These are phyloP conservation scores for Stratiomys singularior DNA, from an alignment of 2,888 invertebrate genomes.

Conservation along the genomic window DNA sequence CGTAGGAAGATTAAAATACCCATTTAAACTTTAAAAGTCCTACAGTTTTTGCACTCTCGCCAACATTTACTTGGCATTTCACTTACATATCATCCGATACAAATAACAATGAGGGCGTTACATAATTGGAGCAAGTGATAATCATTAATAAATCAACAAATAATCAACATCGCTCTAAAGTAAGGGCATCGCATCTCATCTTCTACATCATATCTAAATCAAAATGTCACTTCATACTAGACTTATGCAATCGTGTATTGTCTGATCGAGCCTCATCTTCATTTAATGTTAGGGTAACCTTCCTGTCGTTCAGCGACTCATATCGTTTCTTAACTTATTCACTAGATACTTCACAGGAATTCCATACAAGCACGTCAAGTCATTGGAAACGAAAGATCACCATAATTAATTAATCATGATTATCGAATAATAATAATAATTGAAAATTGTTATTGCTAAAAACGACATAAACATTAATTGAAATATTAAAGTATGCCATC, in stretches of 20 bases:
- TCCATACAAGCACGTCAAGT: background rate
- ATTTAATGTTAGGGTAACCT: background rate
- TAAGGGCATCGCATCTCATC: background rate
- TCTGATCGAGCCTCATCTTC: slow-evolving; percentile 24
- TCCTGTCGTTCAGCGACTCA: too few species aligned
- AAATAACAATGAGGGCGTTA: too few species aligned
- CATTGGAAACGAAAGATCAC: background rate
- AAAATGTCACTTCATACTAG: slow-evolving; percentile 8
- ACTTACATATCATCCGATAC: too few species aligned
- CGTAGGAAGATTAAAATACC: too few species aligned
- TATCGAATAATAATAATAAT: slow-evolving; percentile 23
- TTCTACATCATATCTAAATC: too few species aligned
- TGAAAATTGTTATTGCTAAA: slow-evolving; percentile 10
- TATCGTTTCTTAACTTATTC: too few species aligned
- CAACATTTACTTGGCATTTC: too few species aligned
- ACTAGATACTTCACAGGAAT: background rate
- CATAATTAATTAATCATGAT: slow-evolving; percentile 33
- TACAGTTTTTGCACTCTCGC: too few species aligned
- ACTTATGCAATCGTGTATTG: slow-evolving; percentile 15
- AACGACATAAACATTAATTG: background rate
- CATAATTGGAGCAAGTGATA: too few species aligned
- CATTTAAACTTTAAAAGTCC: too few species aligned
- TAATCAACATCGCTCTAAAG: background rate
- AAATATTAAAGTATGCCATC: background rate
- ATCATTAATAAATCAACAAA: background rate